Conservation (phyloP, 1,140 invertebrate genomes). For the Ceratitis capitata region DNA sequence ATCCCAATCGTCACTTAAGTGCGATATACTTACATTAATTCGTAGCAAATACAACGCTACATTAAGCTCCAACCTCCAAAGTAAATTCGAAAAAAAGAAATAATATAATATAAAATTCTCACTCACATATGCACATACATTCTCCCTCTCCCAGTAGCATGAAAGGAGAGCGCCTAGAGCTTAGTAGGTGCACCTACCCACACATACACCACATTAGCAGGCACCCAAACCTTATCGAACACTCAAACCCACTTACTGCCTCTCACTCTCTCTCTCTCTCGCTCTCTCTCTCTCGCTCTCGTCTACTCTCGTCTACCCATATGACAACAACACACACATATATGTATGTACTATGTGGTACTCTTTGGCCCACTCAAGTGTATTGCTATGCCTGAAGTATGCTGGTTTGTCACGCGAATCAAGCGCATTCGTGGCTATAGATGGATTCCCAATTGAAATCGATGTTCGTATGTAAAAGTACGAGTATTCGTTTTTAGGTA, state of each 20-base stretch:
- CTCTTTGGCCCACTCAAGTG: constrained; percentile 2
- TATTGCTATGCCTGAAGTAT: neutral
- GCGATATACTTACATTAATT: constrained; percentile 16
- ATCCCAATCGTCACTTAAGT: constrained; percentile 29
- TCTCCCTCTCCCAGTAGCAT: neutral
- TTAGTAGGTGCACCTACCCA: constrained; percentile 1
- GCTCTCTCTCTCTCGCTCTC: no score
- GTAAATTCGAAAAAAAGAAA: neutral
- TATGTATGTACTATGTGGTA: neutral
- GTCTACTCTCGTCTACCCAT: no score
- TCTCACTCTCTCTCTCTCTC: no score
- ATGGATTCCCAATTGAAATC: constrained; percentile 65
- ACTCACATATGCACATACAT: neutral
- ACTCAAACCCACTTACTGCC: neutral
- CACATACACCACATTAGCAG: neutral
- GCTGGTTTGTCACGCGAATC: constrained; percentile 23
- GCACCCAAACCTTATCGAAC: neutral
- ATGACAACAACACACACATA: no score
- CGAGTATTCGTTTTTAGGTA: neutral
- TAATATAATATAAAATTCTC: neutral
- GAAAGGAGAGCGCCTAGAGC: neutral
- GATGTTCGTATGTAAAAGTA: constrained; percentile 48
- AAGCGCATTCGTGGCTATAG: constrained; percentile 48
- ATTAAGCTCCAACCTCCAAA: neutral
- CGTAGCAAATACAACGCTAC: neutral